These are phyloP conservation scores for Hypomecis punctinalis DNA, from an alignment of 2,888 invertebrate genomes.

Conservation along the genomic window DNA sequence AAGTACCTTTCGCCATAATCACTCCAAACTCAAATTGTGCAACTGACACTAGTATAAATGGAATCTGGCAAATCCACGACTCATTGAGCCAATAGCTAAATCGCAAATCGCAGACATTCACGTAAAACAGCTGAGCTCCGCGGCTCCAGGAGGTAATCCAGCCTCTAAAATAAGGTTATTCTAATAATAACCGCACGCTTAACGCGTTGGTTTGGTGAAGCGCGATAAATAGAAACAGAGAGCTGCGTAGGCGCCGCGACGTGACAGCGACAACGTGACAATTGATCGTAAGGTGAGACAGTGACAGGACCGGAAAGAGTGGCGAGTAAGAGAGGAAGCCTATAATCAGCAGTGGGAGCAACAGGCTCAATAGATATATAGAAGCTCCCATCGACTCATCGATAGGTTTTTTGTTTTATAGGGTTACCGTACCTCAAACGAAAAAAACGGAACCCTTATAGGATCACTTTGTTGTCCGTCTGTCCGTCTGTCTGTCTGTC, in stretches of 20 bases:
- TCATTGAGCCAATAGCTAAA: neutral
- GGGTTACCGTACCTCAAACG: no score
- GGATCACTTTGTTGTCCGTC: no score
- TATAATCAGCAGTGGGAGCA: neutral
- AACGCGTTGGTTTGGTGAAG: slow-evolving; percentile 64
- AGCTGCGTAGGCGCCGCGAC: slow-evolving; percentile 49
- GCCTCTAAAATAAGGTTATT: slow-evolving; percentile 67
- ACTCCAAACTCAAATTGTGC: no score
- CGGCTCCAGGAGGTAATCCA: slow-evolving; percentile 43
- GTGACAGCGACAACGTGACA: slow-evolving; percentile 28
- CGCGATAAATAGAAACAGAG: slow-evolving; percentile 66
- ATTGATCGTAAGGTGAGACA: slow-evolving; percentile 14
- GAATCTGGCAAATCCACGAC: neutral
- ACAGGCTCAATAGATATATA: no score
- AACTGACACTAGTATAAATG: neutral
- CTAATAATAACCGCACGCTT: slow-evolving; percentile 64
- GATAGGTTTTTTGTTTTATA: no score
- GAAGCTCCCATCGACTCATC: no score
- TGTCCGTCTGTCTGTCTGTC: no score
- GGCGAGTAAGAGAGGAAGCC: no score
- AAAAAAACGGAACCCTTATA: no score
- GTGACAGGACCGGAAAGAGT: no score
- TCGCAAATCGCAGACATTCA: slow-evolving; percentile 12
- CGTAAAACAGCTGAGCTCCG: slow-evolving; percentile 38
- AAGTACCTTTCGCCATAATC: no score